Conservation (phyloP, 2,797 vertebrate species). For the Acridotheres tristis region DNA sequence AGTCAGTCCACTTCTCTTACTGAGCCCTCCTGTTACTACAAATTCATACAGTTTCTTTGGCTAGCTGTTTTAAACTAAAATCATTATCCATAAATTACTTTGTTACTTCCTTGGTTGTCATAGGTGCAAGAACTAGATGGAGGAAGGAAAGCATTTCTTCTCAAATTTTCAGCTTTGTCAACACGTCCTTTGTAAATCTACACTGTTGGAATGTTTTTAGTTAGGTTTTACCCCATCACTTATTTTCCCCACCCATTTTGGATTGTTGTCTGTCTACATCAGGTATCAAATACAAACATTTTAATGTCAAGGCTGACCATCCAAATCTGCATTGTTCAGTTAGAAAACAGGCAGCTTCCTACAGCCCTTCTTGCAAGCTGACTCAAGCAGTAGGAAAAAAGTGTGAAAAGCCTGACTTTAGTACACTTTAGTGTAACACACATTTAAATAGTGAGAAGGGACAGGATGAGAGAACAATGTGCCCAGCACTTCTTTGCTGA, state of each 20-base stretch:
- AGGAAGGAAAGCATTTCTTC: not conserved
- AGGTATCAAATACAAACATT: not conserved
- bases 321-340: not conserved
- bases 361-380: not conserved
- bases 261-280: not conserved
- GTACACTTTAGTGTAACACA: not conserved
- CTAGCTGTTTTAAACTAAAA: not conserved
- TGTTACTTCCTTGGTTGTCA: not conserved
- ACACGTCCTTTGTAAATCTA: not conserved
- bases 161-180: not conserved
- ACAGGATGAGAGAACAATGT: not conserved
- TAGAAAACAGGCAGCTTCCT: not conserved
- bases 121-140: not conserved
- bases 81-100: not conserved
- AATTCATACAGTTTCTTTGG: not conserved
- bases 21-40: not conserved
- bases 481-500: not conserved
- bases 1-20: not conserved
- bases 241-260: not conserved
- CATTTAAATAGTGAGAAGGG: not conserved
- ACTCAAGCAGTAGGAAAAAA: accelerated
- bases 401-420: not conserved
- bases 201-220: not conserved
- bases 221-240: not conserved
- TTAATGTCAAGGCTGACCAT: not conserved